Evolutionary conservation across 2,113 vertebrate genomes (phyloP).

Genomic region (Scomber colias): DNA sequence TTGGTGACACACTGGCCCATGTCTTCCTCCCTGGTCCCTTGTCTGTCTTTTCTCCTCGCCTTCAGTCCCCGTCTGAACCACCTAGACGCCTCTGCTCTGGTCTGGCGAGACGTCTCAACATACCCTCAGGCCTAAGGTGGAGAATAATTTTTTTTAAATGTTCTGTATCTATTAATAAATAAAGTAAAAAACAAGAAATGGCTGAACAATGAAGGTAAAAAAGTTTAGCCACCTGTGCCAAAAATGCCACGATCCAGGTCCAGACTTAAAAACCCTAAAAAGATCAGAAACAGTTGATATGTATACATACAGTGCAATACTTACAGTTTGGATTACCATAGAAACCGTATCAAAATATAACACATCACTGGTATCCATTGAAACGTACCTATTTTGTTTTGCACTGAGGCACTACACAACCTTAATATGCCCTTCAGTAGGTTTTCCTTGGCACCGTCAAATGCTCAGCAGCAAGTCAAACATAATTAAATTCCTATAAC

Average conservation of each 20-base stretch:
- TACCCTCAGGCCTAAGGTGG: constrained; percentile 84
- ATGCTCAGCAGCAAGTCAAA: neutral
- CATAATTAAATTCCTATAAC: neutral
- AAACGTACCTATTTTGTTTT: neutral
- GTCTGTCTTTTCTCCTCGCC: constrained; percentile 77
- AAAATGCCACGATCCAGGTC: constrained; percentile 53
- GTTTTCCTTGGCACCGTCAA: neutral
- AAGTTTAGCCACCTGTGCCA: constrained; percentile 55
- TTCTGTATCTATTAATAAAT: neutral
- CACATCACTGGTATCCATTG: constrained; percentile 16
- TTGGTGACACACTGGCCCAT: constrained; percentile 99
- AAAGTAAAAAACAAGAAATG: neutral
- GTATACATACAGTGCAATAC: neutral
- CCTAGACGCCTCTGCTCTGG: constrained; percentile 86
- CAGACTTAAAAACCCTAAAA: constrained; percentile 49
- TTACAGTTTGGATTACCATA: no score
- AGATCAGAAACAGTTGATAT: constrained; percentile 18
- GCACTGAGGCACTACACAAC: neutral
- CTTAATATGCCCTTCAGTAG: neutral
- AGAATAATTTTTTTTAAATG: neutral
- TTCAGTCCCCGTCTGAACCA: constrained; percentile 86
- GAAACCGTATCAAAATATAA: neutral
- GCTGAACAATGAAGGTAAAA: neutral
- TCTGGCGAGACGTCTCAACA: constrained; percentile 89
- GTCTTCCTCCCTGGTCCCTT: constrained; percentile 79